Evolutionary conservation across 2,888 invertebrate genomes (phyloP).

Genomic region (Hololepta plana): DNA sequence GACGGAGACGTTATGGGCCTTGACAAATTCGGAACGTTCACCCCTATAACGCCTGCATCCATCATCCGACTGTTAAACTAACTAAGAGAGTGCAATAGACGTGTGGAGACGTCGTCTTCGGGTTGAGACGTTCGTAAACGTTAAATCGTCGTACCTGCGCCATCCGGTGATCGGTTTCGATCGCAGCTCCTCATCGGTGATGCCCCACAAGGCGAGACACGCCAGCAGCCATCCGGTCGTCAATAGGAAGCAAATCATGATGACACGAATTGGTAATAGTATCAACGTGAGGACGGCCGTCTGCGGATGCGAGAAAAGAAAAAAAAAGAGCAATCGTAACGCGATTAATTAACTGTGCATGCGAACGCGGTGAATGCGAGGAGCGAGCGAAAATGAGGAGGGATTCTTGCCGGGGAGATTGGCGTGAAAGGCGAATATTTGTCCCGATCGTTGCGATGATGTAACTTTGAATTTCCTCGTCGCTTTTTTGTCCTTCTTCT

Average conservation of each 20-base stretch:
- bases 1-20: background rate
- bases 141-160: constrained; percentile 50
- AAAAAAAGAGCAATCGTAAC: no score
- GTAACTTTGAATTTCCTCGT: no score
- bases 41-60: no score
- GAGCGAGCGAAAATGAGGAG: no score
- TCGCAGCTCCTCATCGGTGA: constrained; percentile 61
- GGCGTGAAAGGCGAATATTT: no score
- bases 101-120: background rate
- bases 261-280: constrained; percentile 63
- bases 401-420: no score
- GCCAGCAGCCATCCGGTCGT: constrained; percentile 74
- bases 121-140: background rate
- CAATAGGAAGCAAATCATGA: constrained; percentile 57
- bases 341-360: no score
- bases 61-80: background rate
- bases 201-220: constrained; percentile 61
- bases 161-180: constrained; percentile 69
- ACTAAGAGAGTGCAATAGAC: background rate
- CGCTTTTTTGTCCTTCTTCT: no score
- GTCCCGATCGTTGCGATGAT: no score
- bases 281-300: constrained; percentile 72
- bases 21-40: no score
- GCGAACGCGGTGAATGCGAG: no score
- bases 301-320: constrained; percentile 37